phyloP scores from a whole-genome alignment of 2,888 invertebrate species.

The Drepana falcataria region DNA sequence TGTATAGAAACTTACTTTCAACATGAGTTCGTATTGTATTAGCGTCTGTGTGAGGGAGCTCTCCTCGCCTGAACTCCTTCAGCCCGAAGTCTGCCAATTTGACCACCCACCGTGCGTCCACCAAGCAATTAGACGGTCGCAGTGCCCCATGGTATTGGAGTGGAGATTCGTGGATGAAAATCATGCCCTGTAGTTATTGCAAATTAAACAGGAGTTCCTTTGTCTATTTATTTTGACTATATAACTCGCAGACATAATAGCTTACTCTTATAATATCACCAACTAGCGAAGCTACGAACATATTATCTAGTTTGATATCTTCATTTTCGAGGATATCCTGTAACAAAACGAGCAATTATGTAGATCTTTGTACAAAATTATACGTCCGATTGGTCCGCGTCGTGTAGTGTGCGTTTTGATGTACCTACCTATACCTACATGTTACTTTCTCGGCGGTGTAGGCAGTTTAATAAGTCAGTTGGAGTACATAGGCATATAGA shows the following conservation, averaged over 20 bases:
- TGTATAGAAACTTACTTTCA: conserved; percentile 77
- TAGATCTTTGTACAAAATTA: too few species aligned
- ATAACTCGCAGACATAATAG: conserved; percentile 11
- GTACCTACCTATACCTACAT: not conserved
- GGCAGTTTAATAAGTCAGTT: too few species aligned
- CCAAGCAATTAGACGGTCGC: conserved; percentile 93
- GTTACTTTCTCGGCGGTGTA: too few species aligned
- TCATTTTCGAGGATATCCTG: conserved; percentile 96
- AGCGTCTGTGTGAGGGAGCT: conserved; percentile 82
- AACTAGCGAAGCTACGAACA: conserved; percentile 97
- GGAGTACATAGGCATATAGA: too few species aligned
- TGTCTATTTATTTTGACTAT: too few species aligned
- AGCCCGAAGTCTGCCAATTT: conserved; percentile 95
- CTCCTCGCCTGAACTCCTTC: conserved; percentile 89
- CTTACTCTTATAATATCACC: conserved; percentile 96
- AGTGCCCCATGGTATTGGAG: conserved; percentile 92
- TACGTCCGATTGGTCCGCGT: too few species aligned
- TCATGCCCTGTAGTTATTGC: conserved; percentile 84
- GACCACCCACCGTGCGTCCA: conserved; percentile 96
- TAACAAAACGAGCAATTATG: conserved; percentile 12
- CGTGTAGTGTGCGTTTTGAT: too few species aligned
- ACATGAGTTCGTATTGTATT: conserved; percentile 81
- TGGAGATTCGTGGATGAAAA: conserved; percentile 92
- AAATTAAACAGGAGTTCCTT: not conserved
- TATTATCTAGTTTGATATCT: conserved; percentile 96